Evolutionary conservation across 2,113 vertebrate genomes (phyloP).

Genomic region (Sebastes schlegelii): DNA sequence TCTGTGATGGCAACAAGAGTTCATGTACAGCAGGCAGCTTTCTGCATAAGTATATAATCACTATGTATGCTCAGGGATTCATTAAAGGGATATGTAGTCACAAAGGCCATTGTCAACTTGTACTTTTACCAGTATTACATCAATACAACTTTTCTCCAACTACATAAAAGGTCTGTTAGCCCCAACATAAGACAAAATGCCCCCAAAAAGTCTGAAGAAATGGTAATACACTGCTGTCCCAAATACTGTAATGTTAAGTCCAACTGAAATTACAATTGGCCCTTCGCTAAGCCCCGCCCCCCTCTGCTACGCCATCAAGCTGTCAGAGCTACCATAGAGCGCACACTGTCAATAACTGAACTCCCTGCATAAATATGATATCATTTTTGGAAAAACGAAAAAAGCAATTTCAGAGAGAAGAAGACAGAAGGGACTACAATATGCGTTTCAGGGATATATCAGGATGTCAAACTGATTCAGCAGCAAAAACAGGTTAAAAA

Average conservation of each 20-base stretch:
- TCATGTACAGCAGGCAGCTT: not conserved
- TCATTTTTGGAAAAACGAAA: no score
- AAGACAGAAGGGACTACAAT: no score
- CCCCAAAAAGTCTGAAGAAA: not conserved
- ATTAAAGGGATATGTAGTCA: not conserved
- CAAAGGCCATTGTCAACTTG: not conserved
- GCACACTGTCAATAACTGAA: no score
- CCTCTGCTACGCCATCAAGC: no score
- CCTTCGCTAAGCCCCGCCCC: no score
- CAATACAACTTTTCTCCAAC: not conserved
- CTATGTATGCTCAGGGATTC: not conserved
- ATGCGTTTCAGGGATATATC: no score
- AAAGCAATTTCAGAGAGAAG: no score
- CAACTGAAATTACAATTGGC: not conserved
- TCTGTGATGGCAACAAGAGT: slow-evolving; percentile 25
- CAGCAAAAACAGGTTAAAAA: no score
- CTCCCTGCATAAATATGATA: no score
- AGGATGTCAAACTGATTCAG: no score
- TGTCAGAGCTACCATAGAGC: no score
- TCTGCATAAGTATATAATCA: not conserved
- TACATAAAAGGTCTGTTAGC: not conserved
- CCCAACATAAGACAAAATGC: not conserved
- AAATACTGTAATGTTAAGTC: not conserved
- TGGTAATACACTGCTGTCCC: not conserved
- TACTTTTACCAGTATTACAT: not conserved